phyloP scores from a whole-genome alignment of 2,888 invertebrate species.

The Allophyes oxyacanthae region DNA sequence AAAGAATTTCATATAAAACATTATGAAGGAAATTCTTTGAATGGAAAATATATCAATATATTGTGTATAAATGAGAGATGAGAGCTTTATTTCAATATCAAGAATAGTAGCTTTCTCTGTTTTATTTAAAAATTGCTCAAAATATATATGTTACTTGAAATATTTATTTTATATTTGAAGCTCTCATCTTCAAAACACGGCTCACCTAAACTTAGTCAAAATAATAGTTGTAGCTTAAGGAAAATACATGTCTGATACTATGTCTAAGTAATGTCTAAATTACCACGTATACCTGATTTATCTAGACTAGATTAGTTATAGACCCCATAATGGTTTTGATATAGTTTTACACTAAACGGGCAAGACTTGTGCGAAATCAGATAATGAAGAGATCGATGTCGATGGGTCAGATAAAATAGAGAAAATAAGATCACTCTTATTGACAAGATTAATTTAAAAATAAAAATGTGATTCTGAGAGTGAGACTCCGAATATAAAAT shows the following conservation, averaged over 20 bases:
- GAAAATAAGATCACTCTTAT: too few species aligned
- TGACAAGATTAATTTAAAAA: too few species aligned
- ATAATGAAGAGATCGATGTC: constrained; percentile 15
- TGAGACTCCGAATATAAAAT: too few species aligned
- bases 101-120: neutral
- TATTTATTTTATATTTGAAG: neutral
- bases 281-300: constrained; percentile 76
- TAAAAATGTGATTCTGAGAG: too few species aligned
- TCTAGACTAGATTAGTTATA: constrained; percentile 71
- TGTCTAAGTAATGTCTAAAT: constrained; percentile 79
- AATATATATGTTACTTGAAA: neutral
- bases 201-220: constrained; percentile 52
- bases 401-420: constrained; percentile 17
- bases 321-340: constrained; percentile 61
- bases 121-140: constrained; percentile 6
- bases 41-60: constrained; percentile 14
- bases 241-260: constrained; percentile 91
- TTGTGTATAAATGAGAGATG: constrained; percentile 30
- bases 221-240: constrained; percentile 71
- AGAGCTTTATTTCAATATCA: constrained; percentile 25
- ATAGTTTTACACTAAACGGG: constrained; percentile 54
- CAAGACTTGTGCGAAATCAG: constrained; percentile 1
- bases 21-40: constrained; percentile 30
- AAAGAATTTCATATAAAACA: constrained; percentile 23
- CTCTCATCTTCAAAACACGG: constrained; percentile 38